Base-by-base conservation (phyloP, 1,140 invertebrate genomes). In the Zaprionus africanus region DNA sequence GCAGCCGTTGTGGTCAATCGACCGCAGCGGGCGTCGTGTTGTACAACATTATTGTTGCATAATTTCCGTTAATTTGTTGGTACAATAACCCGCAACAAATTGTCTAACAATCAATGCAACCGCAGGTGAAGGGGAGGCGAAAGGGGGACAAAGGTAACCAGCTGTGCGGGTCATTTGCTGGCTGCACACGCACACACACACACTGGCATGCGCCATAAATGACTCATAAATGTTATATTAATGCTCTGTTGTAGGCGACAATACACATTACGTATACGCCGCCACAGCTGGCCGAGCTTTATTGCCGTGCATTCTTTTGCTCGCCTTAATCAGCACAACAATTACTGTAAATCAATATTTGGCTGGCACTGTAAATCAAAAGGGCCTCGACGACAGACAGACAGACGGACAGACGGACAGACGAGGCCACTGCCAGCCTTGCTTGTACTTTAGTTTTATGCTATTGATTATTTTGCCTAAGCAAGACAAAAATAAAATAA, bases 1-100 rank as follows among this genome's bases (percentile, higher is more conserved):
- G 41, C 11, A 51, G 24, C 19, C 22, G 11, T 4, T 13, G 46
- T 24, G 46, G 17, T 22, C 46, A 49, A 65, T 65, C 36, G 58
- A 62, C 24, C 54, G 24, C 62, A 79, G 70, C 60, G 66, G 69
- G 59, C 22, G 51, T 49, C 22, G 34, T 22, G 75, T 56, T 64
- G 60, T 31, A 72, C 66, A 78, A 73, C 49, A 88, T 88, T 80
- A 83, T 80, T 59, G 80, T 83, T 88, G 80, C 77, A 87, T 83
- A 88, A 87, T 80, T 80, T 87, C 77, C 73, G 84, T 80, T 88
- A 88, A 87, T 87, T 87, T 83, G 82, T 76, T 67, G 67, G 56
- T 34, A 38, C 49, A 84, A 69, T 69, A 84, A 69, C 56, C 41
- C 76, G 76, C 59, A 53, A 51, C 46, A 51, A 24, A 81, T 34